Base-by-base conservation (phyloP, 1,140 invertebrate species). In the Hyphantria cunea region DNA sequence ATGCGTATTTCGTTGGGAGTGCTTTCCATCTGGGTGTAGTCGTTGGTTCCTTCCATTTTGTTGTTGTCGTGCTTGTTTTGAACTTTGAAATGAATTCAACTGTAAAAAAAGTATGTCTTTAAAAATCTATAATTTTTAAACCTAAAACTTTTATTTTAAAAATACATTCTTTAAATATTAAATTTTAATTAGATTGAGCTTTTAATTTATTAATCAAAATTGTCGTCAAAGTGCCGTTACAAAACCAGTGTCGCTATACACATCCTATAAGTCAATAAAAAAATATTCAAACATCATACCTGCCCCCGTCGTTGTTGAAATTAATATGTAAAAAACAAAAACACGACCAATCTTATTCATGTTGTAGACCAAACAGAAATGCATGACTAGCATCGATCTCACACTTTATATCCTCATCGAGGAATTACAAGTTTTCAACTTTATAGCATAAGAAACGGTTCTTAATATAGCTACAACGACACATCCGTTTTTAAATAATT, bases 321-420 rank as follows among this genome's bases (percentile, higher is more conserved):
- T 14, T 42, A 54, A 14, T 51, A 55, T 45, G 33, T 42, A 58
- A 17, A 68, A 15, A 33, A 66, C 44, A 33, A 65, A 11, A 39
- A 55, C 44, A 32, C 44, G 14, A 39, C 25, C 45, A 48, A 68
- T 58, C 63, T 44, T 60, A 63, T 25, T 54, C 72, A 74, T 76
- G 53, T 32, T 71, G 66, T 48, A 62, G 51, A 55, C 54, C 41
- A 48, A 49, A 54, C 25, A 50, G 45, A 71, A 82, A 78, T 82
- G 76, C 69, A 72, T 67, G 42, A 50, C 14, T 42, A 55, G 48
- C 51, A 65, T 49, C 47, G 47, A 53, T 64, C 58, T 68, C 67
- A 61, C 75, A 71, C 59, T 68, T 74, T 80, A 76, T 80, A 82
- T 80, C 63, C 66, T 50, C 48, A 39, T 61, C 58, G 53, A 64